Conservation (phyloP, 1,140 invertebrate genomes). For the Chionoecetes opilio region DNA sequence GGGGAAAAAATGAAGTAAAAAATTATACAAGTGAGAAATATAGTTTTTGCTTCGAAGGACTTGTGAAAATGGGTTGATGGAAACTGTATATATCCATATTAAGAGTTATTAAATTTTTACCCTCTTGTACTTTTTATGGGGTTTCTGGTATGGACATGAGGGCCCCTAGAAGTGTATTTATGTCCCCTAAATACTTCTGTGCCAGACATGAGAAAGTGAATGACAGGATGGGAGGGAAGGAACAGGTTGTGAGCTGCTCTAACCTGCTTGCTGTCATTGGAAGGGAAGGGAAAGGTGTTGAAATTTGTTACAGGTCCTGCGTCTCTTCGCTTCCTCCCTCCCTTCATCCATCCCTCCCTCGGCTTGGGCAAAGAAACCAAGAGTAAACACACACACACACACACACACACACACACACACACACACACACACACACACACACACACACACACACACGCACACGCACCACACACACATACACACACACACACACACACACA, state of each 20-base stretch:
- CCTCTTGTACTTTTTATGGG: no score
- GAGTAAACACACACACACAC: neutral
- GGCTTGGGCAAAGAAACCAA: neutral
- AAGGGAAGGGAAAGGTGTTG: slow-evolving; percentile 23
- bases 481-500: slow-evolving; percentile 20
- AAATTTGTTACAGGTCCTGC: slow-evolving; percentile 44
- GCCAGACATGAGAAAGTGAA: neutral
- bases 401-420: slow-evolving; percentile 25
- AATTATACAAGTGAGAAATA: neutral
- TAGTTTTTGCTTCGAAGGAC: neutral
- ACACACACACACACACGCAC: slow-evolving; percentile 24
- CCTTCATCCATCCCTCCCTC: neutral
- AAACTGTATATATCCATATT: neutral
- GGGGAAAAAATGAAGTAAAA: slow-evolving; percentile 19
- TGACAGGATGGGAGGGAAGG: neutral
- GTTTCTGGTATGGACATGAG: neutral
- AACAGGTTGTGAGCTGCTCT: neutral
- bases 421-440: slow-evolving; percentile 34
- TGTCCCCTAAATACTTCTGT: no score
- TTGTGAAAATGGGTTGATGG: slow-evolving; percentile 6
- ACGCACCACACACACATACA: slow-evolving; percentile 18
- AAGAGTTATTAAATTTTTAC: neutral
- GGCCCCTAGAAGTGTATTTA: neutral
- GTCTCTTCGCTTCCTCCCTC: neutral
- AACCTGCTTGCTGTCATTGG: neutral